A percentile compares a stretch with the other conserved stretches of the same genome.
Evolutionary conservation across 2,797 vertebrate species (phyloP).

Genomic region (Scolopax bukidnonensis): DNA sequence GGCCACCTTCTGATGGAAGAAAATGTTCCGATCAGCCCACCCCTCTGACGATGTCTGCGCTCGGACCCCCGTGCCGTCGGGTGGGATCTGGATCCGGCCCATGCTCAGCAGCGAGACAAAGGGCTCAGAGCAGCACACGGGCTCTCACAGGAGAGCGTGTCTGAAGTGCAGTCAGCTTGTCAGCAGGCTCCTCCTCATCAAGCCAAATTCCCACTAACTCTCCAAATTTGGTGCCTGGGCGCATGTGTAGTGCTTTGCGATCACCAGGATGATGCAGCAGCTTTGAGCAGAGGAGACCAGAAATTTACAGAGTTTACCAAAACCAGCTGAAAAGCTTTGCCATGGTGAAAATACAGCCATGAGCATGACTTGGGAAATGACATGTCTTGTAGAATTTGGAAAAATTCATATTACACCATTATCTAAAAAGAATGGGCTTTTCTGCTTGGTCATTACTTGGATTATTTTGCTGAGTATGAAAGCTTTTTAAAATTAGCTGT

Average conservation of each 20-base stretch:
- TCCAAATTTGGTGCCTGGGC: neutral
- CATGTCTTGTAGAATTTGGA: neutral
- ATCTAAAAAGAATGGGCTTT: neutral
- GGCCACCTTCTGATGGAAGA: neutral
- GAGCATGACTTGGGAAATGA: neutral
- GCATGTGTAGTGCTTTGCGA: accelerated
- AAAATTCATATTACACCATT: neutral
- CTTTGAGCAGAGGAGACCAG: accelerated
- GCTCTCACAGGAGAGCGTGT: accelerated
- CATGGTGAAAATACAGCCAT: accelerated
- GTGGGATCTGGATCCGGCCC: neutral
- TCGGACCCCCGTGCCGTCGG: accelerated
- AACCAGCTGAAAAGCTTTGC: neutral
- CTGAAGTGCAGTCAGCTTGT: accelerated
- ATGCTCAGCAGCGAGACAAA: neutral
- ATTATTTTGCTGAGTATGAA: neutral
- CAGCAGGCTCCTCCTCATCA: neutral
- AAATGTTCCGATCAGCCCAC: accelerated
- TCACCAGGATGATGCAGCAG: accelerated
- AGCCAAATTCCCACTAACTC: neutral
- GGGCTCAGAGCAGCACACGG: neutral
- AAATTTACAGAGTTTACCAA: neutral
- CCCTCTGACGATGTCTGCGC: accelerated
- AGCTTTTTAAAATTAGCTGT: slow-evolving; percentile 2
- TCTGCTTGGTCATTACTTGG: neutral